Evolutionary conservation across 2,888 invertebrate genomes (phyloP), one percentile per base, ranked within the genome.

Genomic region (Pegoplata infirma): DNA sequence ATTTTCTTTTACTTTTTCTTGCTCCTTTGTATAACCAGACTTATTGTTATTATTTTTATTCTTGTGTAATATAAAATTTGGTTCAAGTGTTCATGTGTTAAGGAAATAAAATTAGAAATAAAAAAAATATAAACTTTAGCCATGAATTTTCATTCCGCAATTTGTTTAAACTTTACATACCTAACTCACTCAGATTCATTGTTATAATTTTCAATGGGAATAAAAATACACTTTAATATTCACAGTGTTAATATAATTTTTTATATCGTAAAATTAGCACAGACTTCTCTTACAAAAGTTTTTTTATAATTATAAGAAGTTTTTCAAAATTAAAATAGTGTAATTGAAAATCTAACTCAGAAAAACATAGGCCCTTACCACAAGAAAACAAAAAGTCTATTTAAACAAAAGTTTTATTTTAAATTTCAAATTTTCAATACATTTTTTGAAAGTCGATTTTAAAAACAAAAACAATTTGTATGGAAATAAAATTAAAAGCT

Each of bases 51-150:
- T n/a, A 5, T 28, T 14, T 8, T 36, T 49, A 8, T 36, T n/a
- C n/a, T n/a, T n/a, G n/a, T 58, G 21, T n/a, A 49, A 40, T 40
- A 10, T 25, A 23, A n/a, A n/a, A n/a, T n/a, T n/a, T n/a, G n/a
- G 16, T 40, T 44, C 2, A 25, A 59, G 59, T 44, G 14, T 47
- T 58, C 23, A 23, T 23, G 36, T 16, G 40, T 49, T 51, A 49
- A 59, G 25, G 49, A 36, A 69, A 69, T 69, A 51, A 59, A 59
- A 51, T 69, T 69, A 21, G 25, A 28, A 47, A 21, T 1, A 8
- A 8, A 12, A 40, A 40, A n/a, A 40, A n/a, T n/a, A n/a, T n/a
- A 23, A 5, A 40, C 36, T 40, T 40, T 10, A 40, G n/a, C 36
- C 36, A 40, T 40, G n/a, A 40, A 40, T 40, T n/a, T 40, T 12